These are phyloP conservation scores for Solenopsis fugax DNA, from an alignment of 1,140 invertebrate species.

Conservation along the genomic window DNA sequence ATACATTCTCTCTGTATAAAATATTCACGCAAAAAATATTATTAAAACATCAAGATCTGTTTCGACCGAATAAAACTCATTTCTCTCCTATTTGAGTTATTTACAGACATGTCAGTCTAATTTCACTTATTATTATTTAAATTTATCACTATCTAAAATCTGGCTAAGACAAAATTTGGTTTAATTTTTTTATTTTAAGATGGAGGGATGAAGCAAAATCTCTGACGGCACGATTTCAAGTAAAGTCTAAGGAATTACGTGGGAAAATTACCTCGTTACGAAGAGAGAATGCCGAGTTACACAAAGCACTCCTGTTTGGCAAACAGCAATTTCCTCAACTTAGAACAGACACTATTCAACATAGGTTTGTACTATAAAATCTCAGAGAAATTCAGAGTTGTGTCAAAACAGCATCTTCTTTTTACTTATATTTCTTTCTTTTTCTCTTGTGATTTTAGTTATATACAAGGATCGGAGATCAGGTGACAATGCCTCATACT, in stretches of 20 bases:
- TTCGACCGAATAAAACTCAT: no score
- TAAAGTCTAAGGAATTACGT: constrained; percentile 85
- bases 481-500: constrained; percentile 74
- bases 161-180: constrained; percentile 8
- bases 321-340: constrained; percentile 84
- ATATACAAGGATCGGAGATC: constrained; percentile 66
- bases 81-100: no score
- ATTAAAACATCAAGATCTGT: no score
- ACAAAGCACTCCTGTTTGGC: constrained; percentile 85
- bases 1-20: no score
- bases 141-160: background rate
- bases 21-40: no score
- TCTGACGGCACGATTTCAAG: constrained; percentile 88
- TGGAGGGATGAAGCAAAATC: constrained; percentile 89
- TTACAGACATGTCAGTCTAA: no score
- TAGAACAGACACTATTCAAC: constrained; percentile 79
- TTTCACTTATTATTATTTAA: background rate
- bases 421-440: background rate
- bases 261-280: constrained; percentile 81
- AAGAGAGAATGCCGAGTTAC: constrained; percentile 87
- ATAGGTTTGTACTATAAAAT: constrained; percentile 66
- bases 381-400: background rate
- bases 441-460: constrained; percentile 65
- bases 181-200: constrained; percentile 79
- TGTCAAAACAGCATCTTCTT: background rate